Evolutionary conservation across 2,113 vertebrate genomes (phyloP).

Genomic region (Eonycteris spelaea): DNA sequence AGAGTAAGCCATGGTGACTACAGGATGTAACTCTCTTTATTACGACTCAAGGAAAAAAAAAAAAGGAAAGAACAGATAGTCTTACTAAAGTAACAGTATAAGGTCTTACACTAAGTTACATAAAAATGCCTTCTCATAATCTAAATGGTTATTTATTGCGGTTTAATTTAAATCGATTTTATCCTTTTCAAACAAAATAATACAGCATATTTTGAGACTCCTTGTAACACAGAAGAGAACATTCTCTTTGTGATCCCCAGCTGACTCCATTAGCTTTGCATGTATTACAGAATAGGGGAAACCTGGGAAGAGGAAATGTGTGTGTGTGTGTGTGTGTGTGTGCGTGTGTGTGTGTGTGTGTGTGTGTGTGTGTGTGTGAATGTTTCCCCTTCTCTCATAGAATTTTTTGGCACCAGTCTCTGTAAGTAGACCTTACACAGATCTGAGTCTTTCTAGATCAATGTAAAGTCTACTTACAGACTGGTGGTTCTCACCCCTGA

Average conservation of each 20-base stretch:
- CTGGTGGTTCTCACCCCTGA: neutral
- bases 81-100: neutral
- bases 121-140: neutral
- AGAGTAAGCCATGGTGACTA: neutral
- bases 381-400: neutral
- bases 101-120: neutral
- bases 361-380: too few relatives aligned
- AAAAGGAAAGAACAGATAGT: neutral
- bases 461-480: neutral
- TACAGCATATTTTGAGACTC: neutral
- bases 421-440: neutral
- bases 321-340: too few relatives aligned
- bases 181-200: neutral
- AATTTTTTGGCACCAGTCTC: neutral
- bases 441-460: neutral
- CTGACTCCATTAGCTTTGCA: neutral
- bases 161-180: slow-evolving; percentile 30
- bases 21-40: neutral
- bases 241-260: neutral
- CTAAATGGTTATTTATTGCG: neutral
- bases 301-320: neutral
- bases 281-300: neutral
- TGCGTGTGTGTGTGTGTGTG: too few relatives aligned
- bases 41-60: neutral
- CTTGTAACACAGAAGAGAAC: neutral